Percentiles rank a stretch among this genome's conserved stretches.
phyloP scores from a whole-genome alignment of 2,888 invertebrate genomes.

The Alloscopus bannaensis region DNA sequence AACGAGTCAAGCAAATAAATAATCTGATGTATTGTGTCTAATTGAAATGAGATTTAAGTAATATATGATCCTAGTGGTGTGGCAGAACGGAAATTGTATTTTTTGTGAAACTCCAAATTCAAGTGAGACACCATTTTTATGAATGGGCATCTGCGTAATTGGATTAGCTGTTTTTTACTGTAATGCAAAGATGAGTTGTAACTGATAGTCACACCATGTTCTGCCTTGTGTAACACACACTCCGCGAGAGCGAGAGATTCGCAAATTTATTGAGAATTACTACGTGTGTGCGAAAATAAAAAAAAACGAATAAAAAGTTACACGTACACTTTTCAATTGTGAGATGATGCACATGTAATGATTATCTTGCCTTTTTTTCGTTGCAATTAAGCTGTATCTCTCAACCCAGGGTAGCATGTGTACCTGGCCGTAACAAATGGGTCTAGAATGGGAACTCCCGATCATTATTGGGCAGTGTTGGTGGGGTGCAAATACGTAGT shows the following conservation, averaged over 20 bases:
- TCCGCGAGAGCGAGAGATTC: background rate
- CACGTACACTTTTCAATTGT: constrained; percentile 21
- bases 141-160: too few relatives aligned
- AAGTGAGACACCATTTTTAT: constrained; percentile 21
- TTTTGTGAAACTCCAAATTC: constrained; percentile 23
- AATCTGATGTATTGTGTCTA: constrained; percentile 22
- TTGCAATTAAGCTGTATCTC: constrained; percentile 41
- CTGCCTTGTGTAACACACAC: constrained; percentile 1
- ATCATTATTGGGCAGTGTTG: too few relatives aligned
- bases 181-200: constrained; percentile 41
- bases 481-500: too few relatives aligned
- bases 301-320: constrained; percentile 27
- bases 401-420: constrained; percentile 38
- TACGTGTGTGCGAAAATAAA: background rate
- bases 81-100: constrained; percentile 34
- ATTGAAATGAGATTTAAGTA: too few relatives aligned
- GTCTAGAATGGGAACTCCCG: constrained; percentile 46
- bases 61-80: constrained; percentile 32
- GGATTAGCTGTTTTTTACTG: too few relatives aligned
- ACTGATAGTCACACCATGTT: constrained; percentile 41
- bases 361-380: constrained; percentile 21
- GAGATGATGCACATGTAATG: constrained; percentile 24
- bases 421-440: constrained; percentile 32
- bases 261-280: background rate
- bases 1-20: too few relatives aligned